Evolutionary conservation across 2,113 vertebrate genomes (phyloP), one percentile per base, ranked within the genome.

Genomic region (Cacatua alba): DNA sequence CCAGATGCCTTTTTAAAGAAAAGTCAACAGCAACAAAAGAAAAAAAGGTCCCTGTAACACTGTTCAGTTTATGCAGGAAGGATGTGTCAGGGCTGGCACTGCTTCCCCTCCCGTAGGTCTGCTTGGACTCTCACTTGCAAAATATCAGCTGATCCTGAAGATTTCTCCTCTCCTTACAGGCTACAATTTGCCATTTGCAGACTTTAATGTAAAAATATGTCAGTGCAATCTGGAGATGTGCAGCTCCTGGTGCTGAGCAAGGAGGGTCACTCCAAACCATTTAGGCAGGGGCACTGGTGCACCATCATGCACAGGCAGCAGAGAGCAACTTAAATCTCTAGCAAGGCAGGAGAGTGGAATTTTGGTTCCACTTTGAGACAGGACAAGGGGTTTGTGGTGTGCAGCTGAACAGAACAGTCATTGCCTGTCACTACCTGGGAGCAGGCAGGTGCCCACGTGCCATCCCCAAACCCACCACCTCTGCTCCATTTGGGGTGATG

Each of bases 401-500:
- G 41, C 31, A 43, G 70, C 13, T 46, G 74, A 26, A 46, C 2
- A 1, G 3, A 17, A 21, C 18, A 20, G 13, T 4, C 37, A 16
- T 10, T 1, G 2, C 8, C 74, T 8, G 28, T 11, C 46, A 1
- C 63, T 21, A 29, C 63, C 71, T 1, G 33, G 10, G 18, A 16
- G 23, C 43, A 12, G 44, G 20, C 3, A 9, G 24, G 44, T 4
- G 13, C 25, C 49, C 69, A 7, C 5, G 1, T 9, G 35, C 44
- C 69, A 26, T 33, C 55, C 41, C 16, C 64, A 10, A 33, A 44
- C 16, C 60, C 59, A 17, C 31, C 51, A 31, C 7, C 29, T 21
- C n/a, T 17, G 72, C n/a, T 53, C 48, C 71, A 41, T 1, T 4
- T 5, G 1, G 4, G 1, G 25, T 2, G 41, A 57, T 2, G 63